phyloP scores from a whole-genome alignment of 2,888 invertebrate species.

The Macaria liturata region DNA sequence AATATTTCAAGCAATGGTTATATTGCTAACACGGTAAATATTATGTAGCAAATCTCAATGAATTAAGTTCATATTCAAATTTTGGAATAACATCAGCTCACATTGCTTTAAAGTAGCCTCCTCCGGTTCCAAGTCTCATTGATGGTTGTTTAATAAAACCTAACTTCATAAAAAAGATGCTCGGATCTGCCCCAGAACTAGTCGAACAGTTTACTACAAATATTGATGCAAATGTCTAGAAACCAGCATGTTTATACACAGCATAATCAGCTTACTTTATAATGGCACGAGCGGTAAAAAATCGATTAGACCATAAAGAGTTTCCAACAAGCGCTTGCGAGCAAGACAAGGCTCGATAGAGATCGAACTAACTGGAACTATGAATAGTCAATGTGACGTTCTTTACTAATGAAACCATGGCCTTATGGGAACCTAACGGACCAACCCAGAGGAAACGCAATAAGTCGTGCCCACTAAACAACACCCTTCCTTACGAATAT shows the following conservation, averaged over 20 bases:
- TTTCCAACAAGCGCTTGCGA: constrained; percentile 17
- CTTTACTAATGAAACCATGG: constrained; percentile 10
- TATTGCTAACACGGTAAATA: too few relatives aligned
- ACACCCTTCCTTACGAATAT: too few relatives aligned
- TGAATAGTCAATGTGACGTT: constrained; percentile 45
- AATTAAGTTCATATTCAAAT: too few relatives aligned
- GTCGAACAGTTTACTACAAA: constrained; percentile 4
- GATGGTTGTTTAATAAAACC: too few relatives aligned
- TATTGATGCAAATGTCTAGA: constrained; percentile 5
- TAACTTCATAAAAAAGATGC: too few relatives aligned
- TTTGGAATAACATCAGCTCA: too few relatives aligned
- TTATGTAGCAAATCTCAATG: too few relatives aligned
- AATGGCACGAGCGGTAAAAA: constrained; percentile 11
- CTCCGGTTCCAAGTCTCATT: too few relatives aligned
- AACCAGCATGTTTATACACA: constrained; percentile 9
- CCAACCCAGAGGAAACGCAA: neutral
- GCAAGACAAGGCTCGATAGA: constrained; percentile 28
- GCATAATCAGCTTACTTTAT: constrained; percentile 13
- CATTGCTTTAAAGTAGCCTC: too few relatives aligned
- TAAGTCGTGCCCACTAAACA: neutral
- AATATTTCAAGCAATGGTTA: neutral
- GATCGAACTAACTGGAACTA: constrained; percentile 45
- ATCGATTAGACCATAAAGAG: constrained; percentile 18
- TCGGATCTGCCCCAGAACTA: neutral
- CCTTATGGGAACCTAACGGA: constrained; percentile 2